A percentile compares a stretch with the other conserved stretches of the same genome.
Conservation (phyloP, 2,113 vertebrate species). For the Gymnorhina tibicen region DNA sequence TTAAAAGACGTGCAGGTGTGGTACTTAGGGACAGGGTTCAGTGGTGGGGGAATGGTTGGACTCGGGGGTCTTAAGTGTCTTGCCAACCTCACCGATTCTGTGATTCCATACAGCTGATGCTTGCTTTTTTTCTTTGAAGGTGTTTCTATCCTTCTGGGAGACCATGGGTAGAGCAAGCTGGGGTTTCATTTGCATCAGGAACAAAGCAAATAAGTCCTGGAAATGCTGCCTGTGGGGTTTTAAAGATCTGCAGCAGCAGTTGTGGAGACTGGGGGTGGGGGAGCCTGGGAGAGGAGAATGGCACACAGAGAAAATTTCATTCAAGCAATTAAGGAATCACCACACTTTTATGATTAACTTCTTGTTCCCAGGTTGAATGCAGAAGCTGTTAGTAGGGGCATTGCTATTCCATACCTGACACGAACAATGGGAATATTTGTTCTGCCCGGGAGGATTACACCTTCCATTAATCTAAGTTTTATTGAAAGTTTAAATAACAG, state of each 20-base stretch:
- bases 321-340: conserved; percentile 67
- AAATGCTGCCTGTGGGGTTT: not conserved
- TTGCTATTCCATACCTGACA: conserved; percentile 70
- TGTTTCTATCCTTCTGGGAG: not conserved
- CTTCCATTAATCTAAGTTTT: conserved; percentile 78
- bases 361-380: conserved; percentile 56
- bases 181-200: not conserved
- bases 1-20: not conserved
- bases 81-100: not conserved
- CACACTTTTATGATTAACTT: conserved; percentile 64
- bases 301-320: conserved; percentile 38
- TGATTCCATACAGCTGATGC: not conserved
- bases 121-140: not conserved
- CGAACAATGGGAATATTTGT: conserved; percentile 73
- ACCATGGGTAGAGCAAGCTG: not conserved
- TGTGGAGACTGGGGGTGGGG: not conserved
- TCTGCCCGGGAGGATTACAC: conserved; percentile 76
- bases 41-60: fast-evolving
- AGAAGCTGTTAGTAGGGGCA: conserved; percentile 49
- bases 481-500: conserved; percentile 83
- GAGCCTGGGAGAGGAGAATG: not conserved
- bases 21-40: not conserved
- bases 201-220: not conserved
- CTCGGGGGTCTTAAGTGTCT: not conserved
- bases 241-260: not conserved